Base-by-base conservation (phyloP, 2,113 vertebrate species). In the Cynopterus brachyotis region DNA sequence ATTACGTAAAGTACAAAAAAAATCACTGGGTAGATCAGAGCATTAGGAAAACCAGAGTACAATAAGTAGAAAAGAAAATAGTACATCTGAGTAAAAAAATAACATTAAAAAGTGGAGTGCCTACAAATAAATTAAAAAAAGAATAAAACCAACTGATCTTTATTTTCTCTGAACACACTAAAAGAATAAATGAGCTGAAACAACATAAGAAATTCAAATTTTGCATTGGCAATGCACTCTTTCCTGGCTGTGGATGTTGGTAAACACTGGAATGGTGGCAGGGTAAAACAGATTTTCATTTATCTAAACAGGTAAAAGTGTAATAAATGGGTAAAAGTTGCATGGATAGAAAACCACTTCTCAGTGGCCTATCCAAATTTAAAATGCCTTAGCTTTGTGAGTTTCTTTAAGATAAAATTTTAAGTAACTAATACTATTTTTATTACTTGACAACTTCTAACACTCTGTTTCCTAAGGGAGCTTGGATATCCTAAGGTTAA, bases 381-480 rank as follows among this genome's bases (percentile, higher is more conserved):
- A 59, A 96, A 78, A 80, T 26, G 26, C 13, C 19, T 86, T 24
- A 64, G n/a, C 42, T 64, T 64, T 57, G 13, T 40, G 57, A 64
- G 60, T 64, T 75, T 66, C 81, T 82, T 67, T 73, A 50, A 95
- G 45, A 92, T 64, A 75, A 86, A 93, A 94, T 73, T 91, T 37
- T 89, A 94, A 94, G 57, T 66, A 79, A 76, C 40, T 72, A 87
- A 78, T 84, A 40, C 17, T 20, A 40, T 69, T 91, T 82, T 86
- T 89, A 91, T 78, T 72, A 72, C 20, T 85, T 82, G n/a, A 28
- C 47, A 95, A 73, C 22, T 89, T 76, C 53, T 40, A 24, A n/a
- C 78, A 50, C 10, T 81, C 75, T 96, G 47, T 24, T 73, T 79
- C 30, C 60, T 80, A 24, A 15, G 40, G 32, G 20, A 73, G 5